phyloP scores from a whole-genome alignment of 1,140 invertebrate species.

The Homalodisca vitripennis region DNA sequence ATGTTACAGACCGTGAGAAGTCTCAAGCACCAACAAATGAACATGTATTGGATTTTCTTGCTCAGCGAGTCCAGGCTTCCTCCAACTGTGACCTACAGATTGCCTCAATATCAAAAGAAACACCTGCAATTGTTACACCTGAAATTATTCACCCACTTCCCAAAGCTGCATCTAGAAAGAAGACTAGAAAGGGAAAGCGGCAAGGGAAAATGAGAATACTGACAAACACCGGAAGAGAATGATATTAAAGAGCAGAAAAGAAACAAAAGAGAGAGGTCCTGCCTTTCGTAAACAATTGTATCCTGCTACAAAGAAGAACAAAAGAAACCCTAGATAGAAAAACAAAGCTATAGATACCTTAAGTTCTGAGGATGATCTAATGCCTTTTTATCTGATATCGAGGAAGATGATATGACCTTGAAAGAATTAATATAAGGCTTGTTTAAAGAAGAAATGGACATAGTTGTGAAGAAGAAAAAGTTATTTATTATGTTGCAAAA shows the following conservation, averaged over 20 bases:
- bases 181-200: not conserved
- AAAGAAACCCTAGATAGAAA: not conserved
- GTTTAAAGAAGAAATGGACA: not conserved
- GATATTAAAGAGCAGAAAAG: constrained; percentile 15
- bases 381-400: constrained; percentile 3
- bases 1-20: not conserved
- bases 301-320: not conserved
- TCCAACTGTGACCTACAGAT: constrained; percentile 1
- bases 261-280: not conserved
- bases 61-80: not conserved
- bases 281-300: not conserved
- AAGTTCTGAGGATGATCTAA: not conserved
- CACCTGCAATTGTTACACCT: not conserved
- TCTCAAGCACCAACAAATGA: not conserved
- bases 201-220: constrained; percentile 8
- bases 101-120: not conserved
- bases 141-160: constrained; percentile 24
- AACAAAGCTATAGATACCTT: not conserved
- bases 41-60: not conserved
- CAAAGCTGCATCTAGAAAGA: constrained; percentile 27
- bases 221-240: constrained; percentile 30
- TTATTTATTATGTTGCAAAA: not conserved
- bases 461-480: not conserved
- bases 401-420: constrained; percentile 1
- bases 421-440: not conserved